These are phyloP conservation scores for Drosophila atroscutellata DNA, from an alignment of 2,888 invertebrate genomes.

Conservation along the genomic window DNA sequence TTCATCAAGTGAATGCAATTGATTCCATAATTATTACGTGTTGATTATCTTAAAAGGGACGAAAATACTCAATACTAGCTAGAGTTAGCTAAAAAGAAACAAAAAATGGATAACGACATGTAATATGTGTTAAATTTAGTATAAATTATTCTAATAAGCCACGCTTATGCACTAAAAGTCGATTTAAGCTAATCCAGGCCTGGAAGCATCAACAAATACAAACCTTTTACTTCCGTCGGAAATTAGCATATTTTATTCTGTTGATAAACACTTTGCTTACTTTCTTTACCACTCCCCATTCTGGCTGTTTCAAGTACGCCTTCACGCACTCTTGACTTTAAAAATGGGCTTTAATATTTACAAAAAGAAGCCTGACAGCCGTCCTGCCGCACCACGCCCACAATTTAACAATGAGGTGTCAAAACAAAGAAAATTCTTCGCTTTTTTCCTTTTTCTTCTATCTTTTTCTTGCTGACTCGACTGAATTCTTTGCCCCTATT, in stretches of 20 bases:
- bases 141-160: background rate
- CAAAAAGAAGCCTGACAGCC: slow-evolving; percentile 19
- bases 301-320: background rate
- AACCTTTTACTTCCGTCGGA: background rate
- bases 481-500: slow-evolving; percentile 50
- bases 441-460: slow-evolving; percentile 25
- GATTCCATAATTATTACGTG: background rate
- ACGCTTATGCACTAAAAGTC: background rate
- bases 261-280: background rate
- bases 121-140: background rate
- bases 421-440: slow-evolving; percentile 74
- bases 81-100: background rate
- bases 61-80: background rate
- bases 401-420: slow-evolving; percentile 68
- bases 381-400: slow-evolving; percentile 11
- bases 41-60: background rate
- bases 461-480: slow-evolving; percentile 63
- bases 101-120: background rate
- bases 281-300: background rate
- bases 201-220: background rate
- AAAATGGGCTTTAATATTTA: slow-evolving; percentile 46
- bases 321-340: slow-evolving; percentile 20
- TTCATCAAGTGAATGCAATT: background rate
- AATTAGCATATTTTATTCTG: slow-evolving; percentile 16
- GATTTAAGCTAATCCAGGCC: background rate